phyloP scores from a whole-genome alignment of 2,113 vertebrate species.

The Gavialis gangeticus region DNA sequence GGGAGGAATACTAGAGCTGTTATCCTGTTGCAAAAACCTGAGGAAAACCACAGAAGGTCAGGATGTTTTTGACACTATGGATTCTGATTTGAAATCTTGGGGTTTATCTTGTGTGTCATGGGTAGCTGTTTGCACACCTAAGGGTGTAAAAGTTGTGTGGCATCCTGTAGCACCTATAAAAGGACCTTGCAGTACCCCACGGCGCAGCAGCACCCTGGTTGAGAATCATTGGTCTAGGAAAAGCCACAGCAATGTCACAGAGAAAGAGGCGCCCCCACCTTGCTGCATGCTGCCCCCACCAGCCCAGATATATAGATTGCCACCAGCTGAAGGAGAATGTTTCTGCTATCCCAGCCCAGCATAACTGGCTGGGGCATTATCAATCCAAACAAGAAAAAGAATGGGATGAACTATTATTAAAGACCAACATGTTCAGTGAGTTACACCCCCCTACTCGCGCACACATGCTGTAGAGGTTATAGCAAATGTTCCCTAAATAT shows the following conservation, averaged over 20 bases:
- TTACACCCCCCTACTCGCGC: neutral
- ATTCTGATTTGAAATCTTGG: no score
- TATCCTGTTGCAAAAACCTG: no score
- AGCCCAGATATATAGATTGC: neutral
- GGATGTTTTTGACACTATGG: no score
- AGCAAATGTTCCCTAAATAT: constrained; percentile 42
- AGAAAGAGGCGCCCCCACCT: neutral
- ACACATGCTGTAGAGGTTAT: neutral
- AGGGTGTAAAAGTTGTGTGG: no score
- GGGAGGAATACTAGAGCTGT: no score
- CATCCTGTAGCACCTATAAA: no score
- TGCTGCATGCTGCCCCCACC: neutral
- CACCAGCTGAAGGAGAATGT: neutral
- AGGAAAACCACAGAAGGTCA: neutral
- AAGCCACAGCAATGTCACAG: neutral
- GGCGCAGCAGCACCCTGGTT: no score
- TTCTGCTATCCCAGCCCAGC: neutral
- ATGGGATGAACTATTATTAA: neutral
- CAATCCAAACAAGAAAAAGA: constrained; percentile 26
- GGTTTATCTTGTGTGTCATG: no score
- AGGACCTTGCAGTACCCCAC: no score
- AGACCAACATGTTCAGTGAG: neutral
- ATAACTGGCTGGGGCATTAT: constrained; percentile 6
- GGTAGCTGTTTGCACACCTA: no score
- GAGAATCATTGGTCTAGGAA: neutral